These are phyloP conservation scores for Lycophotia porphyrea DNA, from an alignment of 2,888 invertebrate species.

Conservation along the genomic window DNA sequence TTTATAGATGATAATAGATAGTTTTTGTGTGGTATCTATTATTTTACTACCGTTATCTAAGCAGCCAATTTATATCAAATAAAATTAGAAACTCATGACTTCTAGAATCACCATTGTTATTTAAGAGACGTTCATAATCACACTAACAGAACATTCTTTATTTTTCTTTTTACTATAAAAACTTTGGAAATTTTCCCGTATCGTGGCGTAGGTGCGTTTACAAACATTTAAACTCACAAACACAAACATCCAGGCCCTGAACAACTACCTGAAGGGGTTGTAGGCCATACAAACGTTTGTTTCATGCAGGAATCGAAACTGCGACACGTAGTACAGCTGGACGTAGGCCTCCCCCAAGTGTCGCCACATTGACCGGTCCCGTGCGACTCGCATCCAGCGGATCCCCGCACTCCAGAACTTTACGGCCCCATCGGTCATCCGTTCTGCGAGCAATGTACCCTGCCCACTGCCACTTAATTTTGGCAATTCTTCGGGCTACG, in stretches of 20 bases:
- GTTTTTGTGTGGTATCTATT: not conserved
- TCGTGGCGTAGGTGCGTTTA: not conserved
- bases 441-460: too few relatives aligned
- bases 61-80: not conserved
- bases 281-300: not conserved
- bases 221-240: not conserved
- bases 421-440: too few relatives aligned
- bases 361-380: too few relatives aligned
- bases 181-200: too few relatives aligned
- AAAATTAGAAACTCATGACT: slow-evolving; percentile 4
- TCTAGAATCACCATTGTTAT: not conserved
- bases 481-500: too few relatives aligned
- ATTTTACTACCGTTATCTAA: not conserved
- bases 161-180: not conserved
- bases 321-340: not conserved
- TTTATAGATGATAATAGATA: not conserved
- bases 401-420: too few relatives aligned
- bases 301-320: not conserved
- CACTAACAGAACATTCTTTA: not conserved
- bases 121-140: not conserved
- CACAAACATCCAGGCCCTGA: not conserved
- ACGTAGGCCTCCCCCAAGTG: too few relatives aligned
- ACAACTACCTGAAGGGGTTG: not conserved
- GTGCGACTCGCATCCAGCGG: too few relatives aligned
- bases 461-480: too few relatives aligned